Evolutionary conservation across 2,797 vertebrate species (phyloP).

Genomic region (Champsocephalus gunnari): DNA sequence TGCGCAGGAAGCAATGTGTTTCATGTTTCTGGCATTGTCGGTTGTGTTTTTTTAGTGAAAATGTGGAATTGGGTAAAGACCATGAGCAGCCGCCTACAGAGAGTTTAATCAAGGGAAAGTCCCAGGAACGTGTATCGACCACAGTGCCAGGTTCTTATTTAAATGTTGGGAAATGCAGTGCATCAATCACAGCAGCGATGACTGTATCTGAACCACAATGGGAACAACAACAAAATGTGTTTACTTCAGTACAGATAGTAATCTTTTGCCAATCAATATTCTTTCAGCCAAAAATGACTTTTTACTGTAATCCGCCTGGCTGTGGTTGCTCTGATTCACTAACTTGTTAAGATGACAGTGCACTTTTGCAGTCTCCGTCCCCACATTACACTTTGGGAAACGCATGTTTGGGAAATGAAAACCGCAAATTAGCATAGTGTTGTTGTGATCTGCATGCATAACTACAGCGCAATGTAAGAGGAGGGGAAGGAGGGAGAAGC

Average conservation of each 20-base stretch:
- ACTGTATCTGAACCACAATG: constrained; percentile 5
- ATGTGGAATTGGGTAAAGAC: constrained; percentile 11
- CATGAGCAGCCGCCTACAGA: constrained; percentile 30
- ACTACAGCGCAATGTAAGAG: constrained; percentile 31
- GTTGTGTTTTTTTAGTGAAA: constrained; percentile 20
- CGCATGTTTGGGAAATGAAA: constrained; percentile 60
- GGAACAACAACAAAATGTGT: constrained; percentile 8
- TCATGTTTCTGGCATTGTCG: constrained; percentile 23
- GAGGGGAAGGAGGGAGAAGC: constrained; percentile 24
- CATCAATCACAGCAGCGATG: not conserved
- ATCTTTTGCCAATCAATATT: constrained; percentile 30
- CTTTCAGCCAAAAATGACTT: constrained; percentile 12
- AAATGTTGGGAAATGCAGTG: constrained; percentile 31
- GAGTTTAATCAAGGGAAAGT: constrained; percentile 45
- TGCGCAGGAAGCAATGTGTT: constrained; percentile 17
- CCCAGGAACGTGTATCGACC: constrained; percentile 21
- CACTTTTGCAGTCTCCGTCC: constrained; percentile 48
- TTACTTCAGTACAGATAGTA: constrained; percentile 25
- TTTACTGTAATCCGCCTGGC: constrained; percentile 65
- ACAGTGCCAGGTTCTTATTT: constrained; percentile 29
- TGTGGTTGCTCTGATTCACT: constrained; percentile 64
- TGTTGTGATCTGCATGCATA: constrained; percentile 31
- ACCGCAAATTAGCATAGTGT: constrained; percentile 55
- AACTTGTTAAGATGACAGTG: constrained; percentile 59
- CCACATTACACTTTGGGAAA: constrained; percentile 54